Base-by-base conservation (phyloP, 64 coral and sea anemone genomes). In the Stylophora pistillata region DNA sequence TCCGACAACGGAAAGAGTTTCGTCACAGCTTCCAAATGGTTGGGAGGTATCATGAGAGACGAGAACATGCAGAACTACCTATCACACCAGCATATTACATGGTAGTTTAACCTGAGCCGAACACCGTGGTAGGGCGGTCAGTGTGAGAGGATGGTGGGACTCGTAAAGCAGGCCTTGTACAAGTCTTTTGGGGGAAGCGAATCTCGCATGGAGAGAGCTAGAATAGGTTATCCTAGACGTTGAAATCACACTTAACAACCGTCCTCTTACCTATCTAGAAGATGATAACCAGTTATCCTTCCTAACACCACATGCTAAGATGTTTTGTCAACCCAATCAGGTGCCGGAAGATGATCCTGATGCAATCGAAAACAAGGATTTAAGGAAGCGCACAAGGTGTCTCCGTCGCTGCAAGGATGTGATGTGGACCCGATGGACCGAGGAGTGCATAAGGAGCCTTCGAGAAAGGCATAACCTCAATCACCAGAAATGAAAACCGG, bases 141-240 rank as follows among this genome's bases (percentile, higher is more conserved):
- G 37, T 82, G 60, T 26, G 79, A 88, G n/a, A 73, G 86, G 69
- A 25, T 88, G 54, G 62, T 77, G n/a, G n/a, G n/a, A n/a, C n/a
- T n/a, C n/a, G n/a, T n/a, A n/a, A n/a, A n/a, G n/a, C n/a, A n/a
- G n/a, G 52, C 15, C 34, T 34, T 88, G 56, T 37, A 34, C 71
- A 74, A 76, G 55, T 76, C 55, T 27, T 32, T 56, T 60, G 9
- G 86, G 56, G 58, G 58, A 17, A 17, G 18, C 58, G 58, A 60
- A 60, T 60, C 7, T 60, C 58, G 58, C 7, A 9, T 60, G 58
- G 58, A 60, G 58, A 15, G 58, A 60, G 58, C 58, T 60, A 21
- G 11, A 28, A 27, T 82, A 92, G 28, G 73, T 92, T 17, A 71
- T 92, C 4, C 37, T 92, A 13, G 81, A 92, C 55, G 4, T 87